Conservation (phyloP, 2,113 vertebrate genomes). For the Xiphias gladius region DNA sequence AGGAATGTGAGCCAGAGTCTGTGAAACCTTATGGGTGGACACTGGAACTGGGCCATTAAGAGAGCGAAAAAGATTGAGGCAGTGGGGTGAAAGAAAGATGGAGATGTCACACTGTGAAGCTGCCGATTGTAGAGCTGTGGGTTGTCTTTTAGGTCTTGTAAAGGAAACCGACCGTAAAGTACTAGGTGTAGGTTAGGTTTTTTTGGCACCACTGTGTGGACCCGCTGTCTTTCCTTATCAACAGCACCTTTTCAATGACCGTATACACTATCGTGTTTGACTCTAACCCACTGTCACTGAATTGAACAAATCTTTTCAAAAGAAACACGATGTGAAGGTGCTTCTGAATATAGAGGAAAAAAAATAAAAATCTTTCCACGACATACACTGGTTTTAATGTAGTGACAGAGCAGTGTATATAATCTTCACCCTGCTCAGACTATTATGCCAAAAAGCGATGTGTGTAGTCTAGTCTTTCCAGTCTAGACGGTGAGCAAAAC, state of each 20-base stretch:
- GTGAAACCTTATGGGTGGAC: constrained; percentile 8
- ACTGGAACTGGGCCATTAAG: constrained; percentile 10
- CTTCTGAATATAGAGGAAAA: too few species aligned
- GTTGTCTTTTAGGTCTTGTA: constrained; percentile 7
- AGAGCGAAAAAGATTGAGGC: background rate
- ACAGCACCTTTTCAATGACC: background rate
- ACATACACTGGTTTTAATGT: too few species aligned
- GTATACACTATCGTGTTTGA: background rate
- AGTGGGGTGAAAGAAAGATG: constrained; percentile 28
- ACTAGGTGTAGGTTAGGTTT: background rate
- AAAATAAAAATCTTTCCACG: too few species aligned
- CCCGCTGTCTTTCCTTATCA: background rate
- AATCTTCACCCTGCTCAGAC: too few species aligned
- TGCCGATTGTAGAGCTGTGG: constrained; percentile 43
- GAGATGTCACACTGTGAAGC: constrained; percentile 40
- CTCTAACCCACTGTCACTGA: background rate
- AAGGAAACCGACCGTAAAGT: background rate
- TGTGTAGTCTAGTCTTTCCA: too few species aligned
- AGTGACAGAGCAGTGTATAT: too few species aligned
- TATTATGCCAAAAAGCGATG: too few species aligned
- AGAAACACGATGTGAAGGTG: too few species aligned
- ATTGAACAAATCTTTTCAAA: too few species aligned
- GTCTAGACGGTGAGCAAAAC: too few species aligned
- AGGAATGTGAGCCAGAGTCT: background rate
- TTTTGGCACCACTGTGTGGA: background rate